phyloP scores from a whole-genome alignment of 2,113 vertebrate genomes.

The Stegastes partitus region DNA sequence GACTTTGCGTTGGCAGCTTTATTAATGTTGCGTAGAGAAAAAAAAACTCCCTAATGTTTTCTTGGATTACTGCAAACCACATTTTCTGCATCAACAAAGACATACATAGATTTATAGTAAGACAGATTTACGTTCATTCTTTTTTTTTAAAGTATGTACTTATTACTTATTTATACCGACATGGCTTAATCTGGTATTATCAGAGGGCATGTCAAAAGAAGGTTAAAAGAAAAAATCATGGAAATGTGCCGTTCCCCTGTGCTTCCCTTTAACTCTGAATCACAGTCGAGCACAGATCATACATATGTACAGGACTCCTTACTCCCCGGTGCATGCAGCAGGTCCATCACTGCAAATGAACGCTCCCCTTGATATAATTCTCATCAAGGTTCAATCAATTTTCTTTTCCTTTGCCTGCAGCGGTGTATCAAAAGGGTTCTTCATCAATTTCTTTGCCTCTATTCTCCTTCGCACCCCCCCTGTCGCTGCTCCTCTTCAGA shows the following conservation, averaged over 20 bases:
- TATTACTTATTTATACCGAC: slow-evolving; percentile 56
- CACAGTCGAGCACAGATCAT: slow-evolving; percentile 74
- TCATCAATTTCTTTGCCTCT: slow-evolving; percentile 63
- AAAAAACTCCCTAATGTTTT: background rate
- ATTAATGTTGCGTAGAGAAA: background rate
- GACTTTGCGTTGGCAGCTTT: background rate
- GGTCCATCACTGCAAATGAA: slow-evolving; percentile 76
- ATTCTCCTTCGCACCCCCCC: slow-evolving; percentile 31
- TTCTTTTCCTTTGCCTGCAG: slow-evolving; percentile 78
- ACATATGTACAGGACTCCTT: slow-evolving; percentile 72
- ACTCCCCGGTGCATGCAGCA: slow-evolving; percentile 48
- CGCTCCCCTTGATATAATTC: slow-evolving; percentile 77
- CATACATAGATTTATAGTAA: background rate
- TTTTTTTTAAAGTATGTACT: slow-evolving; percentile 37
- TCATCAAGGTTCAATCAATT: slow-evolving; percentile 82
- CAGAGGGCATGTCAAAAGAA: slow-evolving; percentile 59
- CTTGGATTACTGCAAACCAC: background rate
- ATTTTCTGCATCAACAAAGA: background rate
- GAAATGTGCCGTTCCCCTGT: slow-evolving; percentile 59
- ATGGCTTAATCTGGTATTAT: slow-evolving; percentile 56
- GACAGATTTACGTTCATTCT: slow-evolving; percentile 1
- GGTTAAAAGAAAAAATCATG: slow-evolving; percentile 63
- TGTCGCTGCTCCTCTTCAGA: slow-evolving; percentile 38
- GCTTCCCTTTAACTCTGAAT: slow-evolving; percentile 68
- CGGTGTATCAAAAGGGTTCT: slow-evolving; percentile 77